These are phyloP conservation scores for Tylochromis polylepis DNA, from an alignment of 2,113 vertebrate genomes.

Conservation along the genomic window DNA sequence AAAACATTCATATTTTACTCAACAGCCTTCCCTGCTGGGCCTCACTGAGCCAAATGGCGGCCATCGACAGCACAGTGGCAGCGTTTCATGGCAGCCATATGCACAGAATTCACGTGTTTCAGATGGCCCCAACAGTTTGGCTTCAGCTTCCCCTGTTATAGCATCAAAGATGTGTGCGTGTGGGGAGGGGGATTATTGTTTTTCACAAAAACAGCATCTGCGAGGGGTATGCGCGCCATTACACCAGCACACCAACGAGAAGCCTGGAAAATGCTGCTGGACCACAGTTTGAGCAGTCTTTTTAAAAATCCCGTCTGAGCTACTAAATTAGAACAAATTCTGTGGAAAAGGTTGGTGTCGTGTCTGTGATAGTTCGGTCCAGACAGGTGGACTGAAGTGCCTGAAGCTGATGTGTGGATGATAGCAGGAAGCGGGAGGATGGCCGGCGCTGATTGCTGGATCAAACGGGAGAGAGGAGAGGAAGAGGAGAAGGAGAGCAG, in stretches of 20 bases:
- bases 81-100: constrained; percentile 37
- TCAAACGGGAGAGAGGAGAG: background rate
- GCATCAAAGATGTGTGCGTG: background rate
- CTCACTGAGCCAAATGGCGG: constrained; percentile 26
- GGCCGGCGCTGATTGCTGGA: background rate
- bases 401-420: background rate
- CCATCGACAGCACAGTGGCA: constrained; percentile 9
- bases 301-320: background rate
- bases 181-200: background rate
- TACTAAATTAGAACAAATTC: background rate
- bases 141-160: background rate
- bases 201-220: constrained; percentile 18
- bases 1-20: constrained; percentile 20
- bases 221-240: background rate
- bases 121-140: background rate
- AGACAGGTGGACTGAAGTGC: background rate
- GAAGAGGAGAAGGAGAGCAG: background rate
- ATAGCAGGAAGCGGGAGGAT: background rate
- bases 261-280: background rate
- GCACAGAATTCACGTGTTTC: background rate
- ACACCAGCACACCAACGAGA: background rate
- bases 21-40: constrained; percentile 38
- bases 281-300: background rate
- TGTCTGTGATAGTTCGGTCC: background rate
- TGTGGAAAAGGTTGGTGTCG: background rate